Evolutionary conservation across 2,113 vertebrate species (phyloP), one percentile per base, ranked within the genome.

Genomic region (Nycticebus coucang): DNA sequence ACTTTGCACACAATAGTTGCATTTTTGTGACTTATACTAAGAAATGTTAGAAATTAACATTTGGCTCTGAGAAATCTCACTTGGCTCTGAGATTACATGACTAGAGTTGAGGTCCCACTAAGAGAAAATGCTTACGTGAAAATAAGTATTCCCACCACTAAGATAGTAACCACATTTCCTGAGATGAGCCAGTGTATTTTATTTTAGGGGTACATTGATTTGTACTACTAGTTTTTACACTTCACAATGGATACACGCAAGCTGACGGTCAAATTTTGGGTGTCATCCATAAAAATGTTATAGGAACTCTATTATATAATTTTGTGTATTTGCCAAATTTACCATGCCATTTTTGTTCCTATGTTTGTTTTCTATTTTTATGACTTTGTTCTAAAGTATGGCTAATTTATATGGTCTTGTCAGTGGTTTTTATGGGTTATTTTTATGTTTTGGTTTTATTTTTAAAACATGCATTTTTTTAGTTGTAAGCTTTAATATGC

Each of bases 21-120:
- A 83, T 83, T 89, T 95, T 45, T 50, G 59, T 91, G 96, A 96
- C 94, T 96, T 84, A 93, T 86, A 95, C 96, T 89, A 96, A 96
- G n/a, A 55, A 60, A 59, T 24, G 37, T 24, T 64, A 30, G 83
- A 96, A 94, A 94, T 94, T 87, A n/a, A n/a, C n/a, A n/a, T n/a
- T n/a, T n/a, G n/a, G n/a, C n/a, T n/a, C n/a, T n/a, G n/a, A n/a
- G n/a, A n/a, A n/a, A n/a, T n/a, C n/a, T n/a, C n/a, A n/a, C 24
- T 30, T 89, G 8, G 8, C 81, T 33, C 78, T 83, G 82, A 22
- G 88, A 74, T 85, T 74, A 28, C 11, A 45, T 1, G 45, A 2
- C 21, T 55, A 17, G 66, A 30, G 2, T 35, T 0, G 1, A 86
- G 75, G 30, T 15, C 15, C 21, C 28, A 55, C 33, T 35, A 15